A percentile compares a stretch with the other conserved stretches of the same genome.
Conservation (phyloP, 2,888 invertebrate genomes). For the Leptothorax acervorum region DNA sequence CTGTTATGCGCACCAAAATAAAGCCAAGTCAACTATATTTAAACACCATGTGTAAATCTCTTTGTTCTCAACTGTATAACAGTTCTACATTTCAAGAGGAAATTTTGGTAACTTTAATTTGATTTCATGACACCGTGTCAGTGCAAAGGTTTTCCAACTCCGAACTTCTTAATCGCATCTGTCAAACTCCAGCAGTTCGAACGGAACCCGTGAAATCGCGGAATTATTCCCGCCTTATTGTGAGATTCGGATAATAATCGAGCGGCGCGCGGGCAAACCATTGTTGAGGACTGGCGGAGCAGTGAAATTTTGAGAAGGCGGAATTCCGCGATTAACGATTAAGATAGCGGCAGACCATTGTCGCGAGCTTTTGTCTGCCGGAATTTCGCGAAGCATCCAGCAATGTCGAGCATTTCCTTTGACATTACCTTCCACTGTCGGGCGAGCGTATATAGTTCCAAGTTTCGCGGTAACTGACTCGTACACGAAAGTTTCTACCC, state of each 20-base stretch:
- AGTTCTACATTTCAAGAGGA: neutral
- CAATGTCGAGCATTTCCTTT: constrained; percentile 50
- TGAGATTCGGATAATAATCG: constrained; percentile 9
- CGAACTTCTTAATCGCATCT: constrained; percentile 1
- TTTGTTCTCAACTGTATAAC: too few relatives aligned
- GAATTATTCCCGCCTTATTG: constrained; percentile 25
- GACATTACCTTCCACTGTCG: constrained; percentile 26
- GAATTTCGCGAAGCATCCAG: constrained; percentile 35
- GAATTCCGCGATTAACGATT: constrained; percentile 47
- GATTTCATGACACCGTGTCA: neutral
- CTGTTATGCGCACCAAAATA: neutral
- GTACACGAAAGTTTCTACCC: constrained; percentile 4
- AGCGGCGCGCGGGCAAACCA: neutral
- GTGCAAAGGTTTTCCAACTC: neutral
- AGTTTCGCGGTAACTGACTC: constrained; percentile 21
- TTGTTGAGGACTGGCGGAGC: neutral
- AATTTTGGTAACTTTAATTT: constrained; percentile 20
- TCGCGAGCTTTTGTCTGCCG: constrained; percentile 38
- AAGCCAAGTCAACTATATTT: neutral
- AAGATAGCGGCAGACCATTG: constrained; percentile 32
- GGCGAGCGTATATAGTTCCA: neutral
- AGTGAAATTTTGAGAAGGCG: constrained; percentile 16
- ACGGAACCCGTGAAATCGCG: neutral
- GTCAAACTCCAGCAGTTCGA: constrained; percentile 20
- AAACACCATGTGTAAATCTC: neutral